phyloP scores from a whole-genome alignment of 2,113 vertebrate genomes.

The Pseudorasbora parva region DNA sequence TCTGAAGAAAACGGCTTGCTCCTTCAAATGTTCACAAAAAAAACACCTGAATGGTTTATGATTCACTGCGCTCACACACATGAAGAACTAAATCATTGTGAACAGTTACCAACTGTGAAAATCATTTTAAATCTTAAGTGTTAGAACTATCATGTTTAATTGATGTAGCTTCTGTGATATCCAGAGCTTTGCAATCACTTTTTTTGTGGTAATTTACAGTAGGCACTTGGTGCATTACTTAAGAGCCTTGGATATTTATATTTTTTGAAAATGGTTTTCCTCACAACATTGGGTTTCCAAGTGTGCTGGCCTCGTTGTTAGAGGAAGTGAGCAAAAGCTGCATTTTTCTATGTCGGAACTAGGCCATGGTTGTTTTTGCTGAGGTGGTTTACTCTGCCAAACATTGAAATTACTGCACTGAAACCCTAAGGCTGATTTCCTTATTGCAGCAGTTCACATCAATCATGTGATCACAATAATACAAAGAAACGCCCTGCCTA shows the following conservation, averaged over 20 bases:
- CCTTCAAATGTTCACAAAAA: neutral
- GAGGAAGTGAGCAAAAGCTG: conserved; percentile 12
- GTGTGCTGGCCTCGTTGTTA: neutral
- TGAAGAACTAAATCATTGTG: neutral
- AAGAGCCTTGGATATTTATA: neutral
- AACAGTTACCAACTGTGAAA: conserved; percentile 8
- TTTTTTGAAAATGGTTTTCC: neutral
- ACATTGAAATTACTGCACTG: neutral
- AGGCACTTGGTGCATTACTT: neutral
- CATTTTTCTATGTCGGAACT: neutral
- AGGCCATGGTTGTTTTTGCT: conserved; percentile 13
- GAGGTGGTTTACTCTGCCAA: neutral
- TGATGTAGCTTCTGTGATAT: neutral
- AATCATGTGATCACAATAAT: neutral
- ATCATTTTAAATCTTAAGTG: neutral
- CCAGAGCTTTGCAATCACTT: neutral
- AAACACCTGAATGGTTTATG: neutral
- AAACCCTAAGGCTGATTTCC: conserved; percentile 8
- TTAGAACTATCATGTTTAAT: neutral
- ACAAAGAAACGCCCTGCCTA: neutral
- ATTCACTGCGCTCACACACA: neutral
- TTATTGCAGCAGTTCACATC: conserved; percentile 18
- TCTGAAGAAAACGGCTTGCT: conserved; percentile 29
- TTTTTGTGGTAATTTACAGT: neutral
- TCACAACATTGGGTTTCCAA: neutral